phyloP scores from a whole-genome alignment of 2,797 vertebrate genomes.

The Apogon hyalosoma region DNA sequence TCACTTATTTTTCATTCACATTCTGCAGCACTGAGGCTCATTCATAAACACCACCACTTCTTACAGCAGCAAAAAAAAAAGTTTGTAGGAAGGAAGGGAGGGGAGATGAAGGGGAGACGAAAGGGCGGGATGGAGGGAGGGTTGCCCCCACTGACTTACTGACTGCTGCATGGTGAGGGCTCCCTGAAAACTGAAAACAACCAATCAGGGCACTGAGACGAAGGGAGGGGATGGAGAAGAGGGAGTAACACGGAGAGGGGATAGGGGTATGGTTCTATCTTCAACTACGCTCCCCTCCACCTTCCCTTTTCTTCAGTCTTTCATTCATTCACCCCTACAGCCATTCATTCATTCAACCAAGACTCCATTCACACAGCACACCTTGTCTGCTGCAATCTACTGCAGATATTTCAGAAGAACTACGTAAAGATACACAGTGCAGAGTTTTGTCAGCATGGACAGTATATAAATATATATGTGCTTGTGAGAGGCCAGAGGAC shows the following conservation, averaged over 20 bases:
- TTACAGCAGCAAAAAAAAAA: slow-evolving; percentile 76
- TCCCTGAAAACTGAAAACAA: slow-evolving; percentile 64
- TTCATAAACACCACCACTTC: slow-evolving; percentile 84
- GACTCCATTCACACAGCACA: slow-evolving; percentile 49
- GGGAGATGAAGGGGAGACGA: neutral
- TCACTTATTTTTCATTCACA: slow-evolving; percentile 78
- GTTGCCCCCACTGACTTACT: slow-evolving; percentile 77
- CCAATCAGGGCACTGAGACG: slow-evolving; percentile 51
- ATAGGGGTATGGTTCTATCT: slow-evolving; percentile 12
- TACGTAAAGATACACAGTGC: neutral
- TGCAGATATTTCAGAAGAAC: slow-evolving; percentile 31
- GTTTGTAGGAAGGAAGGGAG: slow-evolving; percentile 6
- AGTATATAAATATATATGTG: neutral
- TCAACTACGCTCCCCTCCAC: slow-evolving; percentile 24
- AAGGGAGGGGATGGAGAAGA: slow-evolving; percentile 28
- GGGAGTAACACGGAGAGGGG: neutral
- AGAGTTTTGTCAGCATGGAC: neutral
- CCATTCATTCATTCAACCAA: slow-evolving; percentile 42
- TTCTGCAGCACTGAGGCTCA: slow-evolving; percentile 75
- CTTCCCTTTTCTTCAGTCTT: slow-evolving; percentile 28
- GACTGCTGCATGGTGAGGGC: slow-evolving; percentile 73
- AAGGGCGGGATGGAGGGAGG: slow-evolving; percentile 55
- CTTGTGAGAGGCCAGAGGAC: slow-evolving; percentile 37
- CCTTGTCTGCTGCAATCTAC: slow-evolving; percentile 31
- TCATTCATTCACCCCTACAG: slow-evolving; percentile 41